Percentiles rank a stretch among this genome's conserved stretches.
These are phyloP conservation scores for Origma solitaria DNA, from an alignment of 2,113 vertebrate genomes.

Conservation along the genomic window DNA sequence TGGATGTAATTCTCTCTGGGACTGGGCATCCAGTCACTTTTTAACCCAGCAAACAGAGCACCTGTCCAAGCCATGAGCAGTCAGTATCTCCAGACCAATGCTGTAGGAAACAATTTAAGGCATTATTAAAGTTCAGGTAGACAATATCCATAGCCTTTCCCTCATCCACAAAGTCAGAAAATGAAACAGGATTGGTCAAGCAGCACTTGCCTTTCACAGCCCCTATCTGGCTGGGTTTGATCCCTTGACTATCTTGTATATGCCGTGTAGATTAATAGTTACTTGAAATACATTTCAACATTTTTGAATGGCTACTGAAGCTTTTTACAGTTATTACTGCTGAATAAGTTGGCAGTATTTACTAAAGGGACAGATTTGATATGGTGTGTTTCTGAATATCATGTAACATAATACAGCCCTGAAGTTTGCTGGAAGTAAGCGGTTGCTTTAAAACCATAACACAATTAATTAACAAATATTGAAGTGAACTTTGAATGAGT, in stretches of 20 bases:
- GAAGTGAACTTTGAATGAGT: conserved; percentile 5
- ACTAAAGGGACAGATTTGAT: not conserved
- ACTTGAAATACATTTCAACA: not conserved
- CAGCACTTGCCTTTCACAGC: not conserved
- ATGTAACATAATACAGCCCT: not conserved
- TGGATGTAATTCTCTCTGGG: not conserved
- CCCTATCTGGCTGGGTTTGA: not conserved
- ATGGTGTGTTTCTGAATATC: not conserved
- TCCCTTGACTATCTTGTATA: not conserved
- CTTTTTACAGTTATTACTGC: not conserved
- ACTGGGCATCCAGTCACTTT: not conserved
- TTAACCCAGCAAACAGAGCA: not conserved
- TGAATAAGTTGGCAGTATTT: conserved; percentile 17
- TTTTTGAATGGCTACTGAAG: conserved; percentile 14
- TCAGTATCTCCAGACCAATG: not conserved
- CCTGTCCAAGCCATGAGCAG: not conserved
- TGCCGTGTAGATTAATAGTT: not conserved
- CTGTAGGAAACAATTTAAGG: not conserved
- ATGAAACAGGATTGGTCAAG: not conserved
- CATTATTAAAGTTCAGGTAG: not conserved
- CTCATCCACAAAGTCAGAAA: not conserved
- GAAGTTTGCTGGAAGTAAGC: not conserved
- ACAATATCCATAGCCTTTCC: not conserved
- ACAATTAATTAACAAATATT: not conserved
- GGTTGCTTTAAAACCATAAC: not conserved